Conservation (phyloP, 1,140 invertebrate species). For the Drosophila asahinai region DNA sequence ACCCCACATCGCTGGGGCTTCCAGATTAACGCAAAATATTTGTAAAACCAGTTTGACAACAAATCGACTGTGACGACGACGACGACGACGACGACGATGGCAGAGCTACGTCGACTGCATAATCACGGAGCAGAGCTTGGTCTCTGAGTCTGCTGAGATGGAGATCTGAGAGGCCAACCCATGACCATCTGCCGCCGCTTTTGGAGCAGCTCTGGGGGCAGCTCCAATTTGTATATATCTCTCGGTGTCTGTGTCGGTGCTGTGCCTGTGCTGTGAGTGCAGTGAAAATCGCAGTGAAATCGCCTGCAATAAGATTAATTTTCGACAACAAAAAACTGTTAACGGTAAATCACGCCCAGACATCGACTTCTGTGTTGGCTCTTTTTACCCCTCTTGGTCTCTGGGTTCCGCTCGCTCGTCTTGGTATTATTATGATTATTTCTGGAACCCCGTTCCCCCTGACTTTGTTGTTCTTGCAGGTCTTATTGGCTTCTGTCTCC, state of each 20-base stretch:
- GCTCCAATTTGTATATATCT: conserved; percentile 68
- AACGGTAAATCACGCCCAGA: conserved; percentile 76
- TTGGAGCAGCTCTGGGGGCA: conserved; percentile 56
- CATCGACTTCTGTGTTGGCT: conserved; percentile 26
- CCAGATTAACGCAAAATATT: conserved; percentile 82
- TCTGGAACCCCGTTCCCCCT: conserved; percentile 1
- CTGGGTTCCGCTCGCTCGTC: conserved; percentile 11
- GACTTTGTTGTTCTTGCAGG: conserved; percentile 29
- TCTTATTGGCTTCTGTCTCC: conserved; percentile 65
- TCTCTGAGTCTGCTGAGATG: conserved; percentile 3
- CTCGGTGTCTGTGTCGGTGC: conserved; percentile 15
- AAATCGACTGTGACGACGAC: conserved; percentile 76
- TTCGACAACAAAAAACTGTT: conserved; percentile 69
- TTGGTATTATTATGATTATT: conserved; percentile 41
- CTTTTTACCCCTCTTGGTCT: conserved; percentile 12
- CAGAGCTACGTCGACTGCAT: conserved; percentile 60
- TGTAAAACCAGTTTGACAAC: conserved; percentile 84
- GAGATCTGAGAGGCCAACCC: conserved; percentile 21
- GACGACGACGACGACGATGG: conserved; percentile 33
- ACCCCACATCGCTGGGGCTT: conserved; percentile 50
- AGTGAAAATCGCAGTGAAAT: conserved; percentile 76
- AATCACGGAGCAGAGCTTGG: conserved; percentile 59
- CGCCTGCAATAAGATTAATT: conserved; percentile 74
- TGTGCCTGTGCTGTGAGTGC: conserved; percentile 22
- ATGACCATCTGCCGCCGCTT: conserved; percentile 68